phyloP scores from a whole-genome alignment of 2,113 vertebrate species.

The Todiramphus chloris region DNA sequence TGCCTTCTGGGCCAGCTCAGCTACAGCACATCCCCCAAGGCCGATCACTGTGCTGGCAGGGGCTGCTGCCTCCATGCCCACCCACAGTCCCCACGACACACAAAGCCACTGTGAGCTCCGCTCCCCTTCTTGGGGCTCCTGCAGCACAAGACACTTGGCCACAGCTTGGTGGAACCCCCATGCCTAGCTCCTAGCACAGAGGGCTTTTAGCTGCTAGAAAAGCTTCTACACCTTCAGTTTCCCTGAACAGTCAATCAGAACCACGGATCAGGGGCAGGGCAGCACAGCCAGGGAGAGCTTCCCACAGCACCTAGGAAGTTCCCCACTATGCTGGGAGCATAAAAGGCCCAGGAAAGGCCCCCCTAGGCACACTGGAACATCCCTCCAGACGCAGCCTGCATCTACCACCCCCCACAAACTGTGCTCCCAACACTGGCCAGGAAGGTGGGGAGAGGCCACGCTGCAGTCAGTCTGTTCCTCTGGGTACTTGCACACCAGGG shows the following conservation, averaged over 20 bases:
- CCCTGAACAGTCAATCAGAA: background rate
- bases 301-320: background rate
- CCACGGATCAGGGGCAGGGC: background rate
- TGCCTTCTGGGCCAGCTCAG: slow-evolving; percentile 95
- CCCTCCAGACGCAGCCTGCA: background rate
- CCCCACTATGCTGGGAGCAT: too few species aligned
- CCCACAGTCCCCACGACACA: background rate
- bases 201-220: background rate
- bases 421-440: background rate
- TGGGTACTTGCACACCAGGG: fast-evolving
- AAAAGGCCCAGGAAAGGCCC: background rate
- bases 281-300: background rate
- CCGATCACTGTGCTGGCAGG: background rate
- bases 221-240: background rate
- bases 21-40: slow-evolving; percentile 69
- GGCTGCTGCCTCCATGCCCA: background rate
- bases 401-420: background rate
- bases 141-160: background rate
- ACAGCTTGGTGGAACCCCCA: background rate
- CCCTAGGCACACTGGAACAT: background rate
- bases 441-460: background rate
- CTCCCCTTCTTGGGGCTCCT: background rate
- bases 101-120: background rate
- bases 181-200: background rate
- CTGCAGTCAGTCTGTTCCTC: background rate